Evolutionary conservation across 2,113 vertebrate genomes (phyloP), one percentile per base, ranked within the genome.

Genomic region (Mobula birostris): DNA sequence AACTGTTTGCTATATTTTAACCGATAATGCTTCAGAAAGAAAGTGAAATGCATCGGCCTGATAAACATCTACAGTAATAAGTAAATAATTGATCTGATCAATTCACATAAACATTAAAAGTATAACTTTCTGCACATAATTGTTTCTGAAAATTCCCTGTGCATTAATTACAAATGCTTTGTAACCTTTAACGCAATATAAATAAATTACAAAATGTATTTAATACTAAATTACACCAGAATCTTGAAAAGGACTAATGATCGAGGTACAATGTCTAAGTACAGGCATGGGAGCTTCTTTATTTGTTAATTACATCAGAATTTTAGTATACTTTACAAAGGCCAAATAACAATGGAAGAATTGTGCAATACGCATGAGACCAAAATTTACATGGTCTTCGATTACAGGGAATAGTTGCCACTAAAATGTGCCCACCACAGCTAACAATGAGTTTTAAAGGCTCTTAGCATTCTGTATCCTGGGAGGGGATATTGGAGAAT

Each of bases 171-270:
- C 68, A 76, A 29, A 15, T 56, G 11, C 40, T 93, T 56, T 74
- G 70, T 56, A n/a, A 56, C 40, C 68, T 93, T 72, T 76, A 93
- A 74, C 12, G 56, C 74, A 56, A 72, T 93, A 93, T 74, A 93
- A 93, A 36, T 36, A 27, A 48, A 93, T 72, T 93, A 74, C 21
- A 76, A 14, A 93, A 74, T 24, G 19, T 6, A 11, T 24, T 70
- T 48, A 19, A 48, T 27, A 56, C 68, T 76, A 74, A 74, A 74
- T 76, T 70, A 56, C 70, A 27, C 6, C 7, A 27, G 68, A 74
- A 66, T 36, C 48, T 74, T 93, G 17, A 36, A 15, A 70, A 48
- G 90, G 70, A 70, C 90, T 19, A 68, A 6, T 72, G 70, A 76
- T 93, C 74, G 40, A 48, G 74, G 72, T 74, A 74, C 15, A 19